These are phyloP conservation scores for Benitochromis conjunctus DNA, from an alignment of 2,113 vertebrate genomes.

Conservation along the genomic window DNA sequence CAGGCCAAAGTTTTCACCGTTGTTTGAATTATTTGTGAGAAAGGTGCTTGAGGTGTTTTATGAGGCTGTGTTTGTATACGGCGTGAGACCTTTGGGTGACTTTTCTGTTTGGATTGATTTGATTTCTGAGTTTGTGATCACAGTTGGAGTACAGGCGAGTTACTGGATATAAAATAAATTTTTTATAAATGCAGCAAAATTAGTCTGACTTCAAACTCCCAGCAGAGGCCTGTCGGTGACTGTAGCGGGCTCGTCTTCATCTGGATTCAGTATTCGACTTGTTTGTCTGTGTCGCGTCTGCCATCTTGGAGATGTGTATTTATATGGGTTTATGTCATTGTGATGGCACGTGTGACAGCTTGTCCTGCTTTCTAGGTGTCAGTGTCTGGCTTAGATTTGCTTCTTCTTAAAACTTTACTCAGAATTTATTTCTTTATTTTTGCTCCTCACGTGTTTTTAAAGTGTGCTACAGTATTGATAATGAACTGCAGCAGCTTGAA, in stretches of 20 bases:
- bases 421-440: neutral
- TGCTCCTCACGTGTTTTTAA: neutral
- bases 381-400: slow-evolving; percentile 8
- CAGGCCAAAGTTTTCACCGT: neutral
- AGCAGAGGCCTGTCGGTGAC: neutral
- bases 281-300: neutral
- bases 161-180: neutral
- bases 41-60: neutral
- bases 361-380: neutral
- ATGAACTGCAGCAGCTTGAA: neutral
- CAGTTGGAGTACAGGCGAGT: neutral
- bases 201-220: neutral
- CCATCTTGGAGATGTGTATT: neutral
- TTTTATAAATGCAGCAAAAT: neutral
- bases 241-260: neutral
- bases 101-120: neutral
- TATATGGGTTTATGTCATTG: neutral
- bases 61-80: neutral
- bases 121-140: neutral
- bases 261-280: neutral
- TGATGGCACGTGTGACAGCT: slow-evolving; percentile 9
- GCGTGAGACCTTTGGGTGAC: neutral
- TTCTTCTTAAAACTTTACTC: neutral
- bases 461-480: neutral
- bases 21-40: neutral